Percentiles rank a stretch among this genome's conserved stretches.
Conservation (phyloP, 2,113 vertebrate genomes). For the Solea senegalensis region DNA sequence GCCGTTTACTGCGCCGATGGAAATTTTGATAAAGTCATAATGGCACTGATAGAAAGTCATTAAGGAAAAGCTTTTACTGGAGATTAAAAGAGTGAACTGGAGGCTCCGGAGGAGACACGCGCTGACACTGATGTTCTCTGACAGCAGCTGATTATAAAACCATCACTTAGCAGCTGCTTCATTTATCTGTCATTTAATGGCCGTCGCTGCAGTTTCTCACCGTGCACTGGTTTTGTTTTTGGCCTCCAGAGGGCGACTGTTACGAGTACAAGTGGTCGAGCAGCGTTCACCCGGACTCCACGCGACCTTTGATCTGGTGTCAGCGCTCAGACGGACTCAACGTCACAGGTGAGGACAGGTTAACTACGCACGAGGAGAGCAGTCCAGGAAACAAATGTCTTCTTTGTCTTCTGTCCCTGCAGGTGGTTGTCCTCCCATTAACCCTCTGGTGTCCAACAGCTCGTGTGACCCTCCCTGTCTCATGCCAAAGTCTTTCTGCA, state of each 20-base stretch:
- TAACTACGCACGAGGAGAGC: too few relatives aligned
- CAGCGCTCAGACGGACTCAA: slow-evolving; percentile 96
- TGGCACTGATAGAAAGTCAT: slow-evolving; percentile 69
- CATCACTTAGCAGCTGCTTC: slow-evolving; percentile 60
- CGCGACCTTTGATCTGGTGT: slow-evolving; percentile 87
- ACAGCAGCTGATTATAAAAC: slow-evolving; percentile 50
- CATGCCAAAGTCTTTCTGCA: slow-evolving; percentile 90
- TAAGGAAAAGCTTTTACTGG: slow-evolving; percentile 63
- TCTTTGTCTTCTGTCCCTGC: slow-evolving; percentile 61
- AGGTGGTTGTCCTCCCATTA: slow-evolving; percentile 91
- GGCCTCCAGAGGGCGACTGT: slow-evolving; percentile 88
- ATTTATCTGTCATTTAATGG: slow-evolving; percentile 50
- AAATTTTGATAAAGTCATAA: slow-evolving; percentile 73
- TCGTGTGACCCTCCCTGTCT: slow-evolving; percentile 92
- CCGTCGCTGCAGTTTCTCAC: slow-evolving; percentile 10
- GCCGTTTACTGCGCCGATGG: slow-evolving; percentile 68
- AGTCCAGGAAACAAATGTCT: neutral
- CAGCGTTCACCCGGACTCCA: slow-evolving; percentile 83
- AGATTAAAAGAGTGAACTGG: slow-evolving; percentile 63
- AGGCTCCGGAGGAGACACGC: slow-evolving; percentile 31
- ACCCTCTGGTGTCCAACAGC: slow-evolving; percentile 87
- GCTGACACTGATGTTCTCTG: slow-evolving; percentile 42
- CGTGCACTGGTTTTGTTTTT: slow-evolving; percentile 1
- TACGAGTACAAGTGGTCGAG: slow-evolving; percentile 95
- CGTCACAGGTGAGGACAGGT: slow-evolving; percentile 86